Percentiles rank a stretch among this genome's conserved stretches.
Evolutionary conservation across 2,113 vertebrate species (phyloP).

Genomic region (Rhombomys opimus): DNA sequence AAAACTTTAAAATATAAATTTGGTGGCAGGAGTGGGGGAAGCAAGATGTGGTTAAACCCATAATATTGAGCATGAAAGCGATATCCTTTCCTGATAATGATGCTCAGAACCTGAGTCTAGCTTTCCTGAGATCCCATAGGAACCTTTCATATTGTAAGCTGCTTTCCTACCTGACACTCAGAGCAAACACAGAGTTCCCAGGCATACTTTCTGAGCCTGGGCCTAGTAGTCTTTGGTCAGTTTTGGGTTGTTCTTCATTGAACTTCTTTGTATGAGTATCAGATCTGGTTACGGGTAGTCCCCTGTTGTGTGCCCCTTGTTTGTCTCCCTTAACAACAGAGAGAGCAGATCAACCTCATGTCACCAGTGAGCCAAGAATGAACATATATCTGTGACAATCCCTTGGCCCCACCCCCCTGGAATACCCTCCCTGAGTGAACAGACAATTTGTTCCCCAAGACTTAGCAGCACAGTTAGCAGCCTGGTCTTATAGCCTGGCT

Average conservation of each 20-base stretch:
- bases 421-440: neutral
- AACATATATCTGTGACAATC: neutral
- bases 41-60: neutral
- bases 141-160: neutral
- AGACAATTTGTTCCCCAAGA: too few species aligned
- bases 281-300: neutral
- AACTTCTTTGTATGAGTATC: neutral
- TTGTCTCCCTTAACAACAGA: neutral
- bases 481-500: neutral
- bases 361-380: neutral
- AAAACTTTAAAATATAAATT: neutral
- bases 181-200: neutral
- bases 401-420: neutral
- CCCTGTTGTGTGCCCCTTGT: neutral
- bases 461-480: neutral
- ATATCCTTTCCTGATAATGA: neutral
- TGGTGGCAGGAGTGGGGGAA: neutral
- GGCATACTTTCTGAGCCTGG: neutral
- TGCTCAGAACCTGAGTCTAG: neutral
- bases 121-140: neutral
- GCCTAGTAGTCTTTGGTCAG: neutral
- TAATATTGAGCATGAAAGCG: neutral
- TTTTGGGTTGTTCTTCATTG: neutral
- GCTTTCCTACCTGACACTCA: neutral
- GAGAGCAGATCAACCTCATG: neutral